Conservation (phyloP, 2,888 invertebrate species). For the Morpho helenor region DNA sequence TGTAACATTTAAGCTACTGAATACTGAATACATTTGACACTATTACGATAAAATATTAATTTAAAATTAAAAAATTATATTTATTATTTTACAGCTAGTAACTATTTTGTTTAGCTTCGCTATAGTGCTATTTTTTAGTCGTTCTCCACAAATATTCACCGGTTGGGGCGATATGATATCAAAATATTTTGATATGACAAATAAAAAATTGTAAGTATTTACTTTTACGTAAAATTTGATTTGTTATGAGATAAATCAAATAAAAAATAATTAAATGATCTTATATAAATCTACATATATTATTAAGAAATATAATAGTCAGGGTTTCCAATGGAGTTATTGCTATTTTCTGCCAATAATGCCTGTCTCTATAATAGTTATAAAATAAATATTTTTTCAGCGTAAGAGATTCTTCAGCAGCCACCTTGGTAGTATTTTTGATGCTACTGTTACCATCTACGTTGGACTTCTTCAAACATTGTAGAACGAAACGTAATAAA, state of each 20-base stretch:
- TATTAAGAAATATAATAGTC: too few relatives aligned
- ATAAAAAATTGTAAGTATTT: slow-evolving; percentile 43
- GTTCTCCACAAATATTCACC: slow-evolving; percentile 54
- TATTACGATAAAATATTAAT: too few relatives aligned
- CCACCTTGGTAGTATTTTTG: slow-evolving; percentile 41
- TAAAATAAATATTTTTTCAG: slow-evolving; percentile 29
- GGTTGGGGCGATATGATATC: slow-evolving; percentile 56
- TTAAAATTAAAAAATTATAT: too few relatives aligned
- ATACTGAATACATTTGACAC: too few relatives aligned
- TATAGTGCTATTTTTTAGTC: slow-evolving; percentile 45
- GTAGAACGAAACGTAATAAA: slow-evolving; percentile 38
- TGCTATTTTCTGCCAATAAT: too few relatives aligned
- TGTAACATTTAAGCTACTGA: too few relatives aligned
- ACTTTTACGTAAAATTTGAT: slow-evolving; percentile 6
- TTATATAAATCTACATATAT: background rate
- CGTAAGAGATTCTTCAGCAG: slow-evolving; percentile 50
- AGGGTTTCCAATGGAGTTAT: too few relatives aligned
- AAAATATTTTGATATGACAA: slow-evolving; percentile 30
- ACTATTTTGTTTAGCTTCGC: slow-evolving; percentile 42
- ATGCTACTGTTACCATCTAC: slow-evolving; percentile 51
- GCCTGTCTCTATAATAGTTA: too few relatives aligned
- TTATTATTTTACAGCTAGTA: slow-evolving; percentile 48
- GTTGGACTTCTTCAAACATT: slow-evolving; percentile 42
- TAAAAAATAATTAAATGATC: background rate
- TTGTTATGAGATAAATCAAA: background rate